Evolutionary conservation across 1,140 invertebrate genomes (phyloP).

Genomic region (Drosophila tani): DNA sequence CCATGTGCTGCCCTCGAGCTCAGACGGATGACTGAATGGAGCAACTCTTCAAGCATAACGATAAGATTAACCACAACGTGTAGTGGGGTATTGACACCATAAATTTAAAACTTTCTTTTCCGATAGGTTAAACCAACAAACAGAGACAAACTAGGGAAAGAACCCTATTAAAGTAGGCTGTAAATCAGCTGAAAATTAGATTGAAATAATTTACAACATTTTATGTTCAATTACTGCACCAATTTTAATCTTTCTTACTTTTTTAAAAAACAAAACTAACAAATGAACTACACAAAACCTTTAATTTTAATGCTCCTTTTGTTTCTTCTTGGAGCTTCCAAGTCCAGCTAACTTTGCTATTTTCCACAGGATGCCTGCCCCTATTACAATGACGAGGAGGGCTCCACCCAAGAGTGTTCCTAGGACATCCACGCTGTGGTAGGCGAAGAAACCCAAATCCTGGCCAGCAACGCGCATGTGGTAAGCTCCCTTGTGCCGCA

Average conservation of each 20-base stretch:
- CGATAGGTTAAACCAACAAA: not conserved
- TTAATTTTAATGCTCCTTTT: not conserved
- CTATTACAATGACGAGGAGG: not conserved
- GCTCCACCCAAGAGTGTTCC: slow-evolving; percentile 34
- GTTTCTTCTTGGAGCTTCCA: not conserved
- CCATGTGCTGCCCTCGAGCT: not conserved
- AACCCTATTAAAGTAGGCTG: not conserved
- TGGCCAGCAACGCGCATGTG: slow-evolving; percentile 70
- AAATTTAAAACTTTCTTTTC: slow-evolving; percentile 1
- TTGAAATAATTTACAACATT: not conserved
- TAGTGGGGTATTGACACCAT: not conserved
- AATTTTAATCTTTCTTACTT: not conserved
- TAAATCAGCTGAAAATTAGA: slow-evolving; percentile 16
- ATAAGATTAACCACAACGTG: slow-evolving; percentile 13
- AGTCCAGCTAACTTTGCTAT: not conserved
- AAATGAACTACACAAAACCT: not conserved
- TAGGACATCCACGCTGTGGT: slow-evolving; percentile 86
- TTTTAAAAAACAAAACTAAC: not conserved
- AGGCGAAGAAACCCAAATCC: slow-evolving; percentile 84
- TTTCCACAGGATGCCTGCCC: slow-evolving; percentile 2
- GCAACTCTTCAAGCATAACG: not conserved
- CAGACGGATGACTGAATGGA: not conserved
- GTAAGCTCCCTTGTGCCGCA: slow-evolving; percentile 85
- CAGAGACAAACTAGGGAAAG: slow-evolving; percentile 3
- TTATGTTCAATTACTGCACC: not conserved